Conservation (phyloP, 1,140 invertebrate species). For the Conus ventricosus region DNA sequence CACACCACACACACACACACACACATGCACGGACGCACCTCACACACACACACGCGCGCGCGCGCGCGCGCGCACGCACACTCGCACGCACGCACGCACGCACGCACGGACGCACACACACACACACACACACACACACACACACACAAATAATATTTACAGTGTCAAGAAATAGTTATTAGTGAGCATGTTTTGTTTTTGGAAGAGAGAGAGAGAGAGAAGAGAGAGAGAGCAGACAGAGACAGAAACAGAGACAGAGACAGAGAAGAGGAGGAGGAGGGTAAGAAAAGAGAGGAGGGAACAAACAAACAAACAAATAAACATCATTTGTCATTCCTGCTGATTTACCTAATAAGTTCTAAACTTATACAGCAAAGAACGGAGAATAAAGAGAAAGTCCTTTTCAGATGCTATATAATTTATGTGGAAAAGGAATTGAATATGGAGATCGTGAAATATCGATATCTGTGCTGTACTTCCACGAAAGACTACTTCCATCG, state of each 20-base stretch:
- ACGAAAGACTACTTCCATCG: no score
- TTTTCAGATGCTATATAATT: no score
- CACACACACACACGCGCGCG: no score
- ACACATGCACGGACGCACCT: no score
- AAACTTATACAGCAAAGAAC: not conserved
- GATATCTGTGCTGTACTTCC: no score
- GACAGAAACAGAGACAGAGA: not conserved
- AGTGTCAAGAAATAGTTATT: no score
- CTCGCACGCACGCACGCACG: not conserved
- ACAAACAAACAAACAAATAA: not conserved
- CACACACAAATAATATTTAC: not conserved
- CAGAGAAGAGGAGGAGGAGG: not conserved
- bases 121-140: not conserved
- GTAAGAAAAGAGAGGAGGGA: constrained; percentile 13
- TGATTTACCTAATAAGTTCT: not conserved
- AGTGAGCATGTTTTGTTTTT: no score
- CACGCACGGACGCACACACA: no score
- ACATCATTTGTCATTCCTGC: no score
- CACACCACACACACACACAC: not conserved
- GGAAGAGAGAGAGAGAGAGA: not conserved
- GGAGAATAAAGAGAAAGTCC: not conserved
- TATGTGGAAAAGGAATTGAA: no score
- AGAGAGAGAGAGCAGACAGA: not conserved
- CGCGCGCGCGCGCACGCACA: not conserved
- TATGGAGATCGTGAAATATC: no score